Base-by-base conservation (phyloP, 30 jellyfish, hydroid and myxozoan species). In the Sanderia malayensis region DNA sequence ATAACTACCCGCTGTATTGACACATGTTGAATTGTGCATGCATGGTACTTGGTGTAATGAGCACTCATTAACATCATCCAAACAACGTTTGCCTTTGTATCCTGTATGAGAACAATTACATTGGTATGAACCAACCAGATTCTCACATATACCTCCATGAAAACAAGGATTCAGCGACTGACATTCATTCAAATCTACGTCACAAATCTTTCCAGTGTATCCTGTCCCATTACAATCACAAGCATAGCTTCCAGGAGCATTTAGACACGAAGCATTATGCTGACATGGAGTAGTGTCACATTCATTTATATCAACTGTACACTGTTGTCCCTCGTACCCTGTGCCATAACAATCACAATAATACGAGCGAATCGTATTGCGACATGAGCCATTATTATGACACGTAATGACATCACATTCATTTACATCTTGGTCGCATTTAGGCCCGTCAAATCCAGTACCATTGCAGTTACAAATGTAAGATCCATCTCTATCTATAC, bases 241-340 rank as follows among this genome's bases (percentile, higher is more conserved):
- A 2, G 8, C 6, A 24, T 9, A 49, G 64, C 64, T 49, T 8
- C 86, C 86, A 34, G 45, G 33, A 41, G 29, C 33, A 67, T 85
- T 85, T 30, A 32, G 28, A 85, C 96, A 85, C 2, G 82, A 13
- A 22, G 80, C 92, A 52, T 77, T 69, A 34, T 78, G 49, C 55
- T 44, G 28, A 27, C 86, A 73, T 1, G 31, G 15, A 17, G 62
- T 31, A 31, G 23, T 32, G 28, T 20, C 52, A 55, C 96, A 86
- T 45, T 80, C 94, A 61, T 79, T 55, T 4, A 71, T 37, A 41
- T 79, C 94, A 8, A 1, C 44, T 58, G 68, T 72, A 74, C 96
- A 86, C 31, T 33, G 44, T 18, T 18, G 7, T 3, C 96, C 96
- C 2, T 70, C 26, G 23, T 34, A 86, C 22, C 96, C 96, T 10